These are phyloP conservation scores for Yoshiicerus persimilis DNA, from an alignment of 1,140 invertebrate species.

Conservation along the genomic window DNA sequence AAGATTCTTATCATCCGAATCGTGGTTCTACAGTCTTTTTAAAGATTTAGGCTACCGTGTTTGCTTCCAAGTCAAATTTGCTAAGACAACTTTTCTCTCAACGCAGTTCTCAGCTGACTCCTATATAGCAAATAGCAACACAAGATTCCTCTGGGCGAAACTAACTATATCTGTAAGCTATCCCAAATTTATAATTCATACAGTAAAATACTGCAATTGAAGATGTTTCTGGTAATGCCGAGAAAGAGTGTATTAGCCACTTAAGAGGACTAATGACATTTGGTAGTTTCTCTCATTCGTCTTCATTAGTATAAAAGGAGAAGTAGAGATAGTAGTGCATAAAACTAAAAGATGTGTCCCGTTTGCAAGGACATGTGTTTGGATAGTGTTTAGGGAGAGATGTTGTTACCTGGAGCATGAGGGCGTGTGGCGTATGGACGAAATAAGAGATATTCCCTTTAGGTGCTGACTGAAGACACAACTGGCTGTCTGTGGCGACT, in stretches of 20 bases:
- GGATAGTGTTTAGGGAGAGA: neutral
- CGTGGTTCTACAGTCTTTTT: too few relatives aligned
- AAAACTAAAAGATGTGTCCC: neutral
- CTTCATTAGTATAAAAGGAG: too few relatives aligned
- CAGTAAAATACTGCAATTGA: too few relatives aligned
- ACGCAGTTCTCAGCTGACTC: neutral
- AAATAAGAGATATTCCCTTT: slow-evolving; percentile 97
- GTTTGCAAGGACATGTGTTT: neutral
- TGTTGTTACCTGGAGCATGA: slow-evolving; percentile 88
- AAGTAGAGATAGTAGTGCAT: too few relatives aligned
- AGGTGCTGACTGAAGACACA: slow-evolving; percentile 95
- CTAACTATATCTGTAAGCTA: too few relatives aligned
- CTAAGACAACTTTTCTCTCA: slow-evolving; percentile 28
- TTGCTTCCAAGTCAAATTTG: neutral
- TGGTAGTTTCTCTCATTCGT: neutral
- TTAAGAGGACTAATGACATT: neutral
- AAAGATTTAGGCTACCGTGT: neutral
- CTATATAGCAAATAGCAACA: neutral
- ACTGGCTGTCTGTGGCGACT: slow-evolving; percentile 95
- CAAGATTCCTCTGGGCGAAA: too few relatives aligned
- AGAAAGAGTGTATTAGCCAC: too few relatives aligned
- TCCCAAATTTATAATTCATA: too few relatives aligned
- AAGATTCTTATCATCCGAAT: too few relatives aligned
- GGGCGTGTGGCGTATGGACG: slow-evolving; percentile 97
- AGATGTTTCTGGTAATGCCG: too few relatives aligned